Base-by-base conservation (phyloP, 2,888 invertebrate species). In the Rhopalosiphum nymphaeae region DNA sequence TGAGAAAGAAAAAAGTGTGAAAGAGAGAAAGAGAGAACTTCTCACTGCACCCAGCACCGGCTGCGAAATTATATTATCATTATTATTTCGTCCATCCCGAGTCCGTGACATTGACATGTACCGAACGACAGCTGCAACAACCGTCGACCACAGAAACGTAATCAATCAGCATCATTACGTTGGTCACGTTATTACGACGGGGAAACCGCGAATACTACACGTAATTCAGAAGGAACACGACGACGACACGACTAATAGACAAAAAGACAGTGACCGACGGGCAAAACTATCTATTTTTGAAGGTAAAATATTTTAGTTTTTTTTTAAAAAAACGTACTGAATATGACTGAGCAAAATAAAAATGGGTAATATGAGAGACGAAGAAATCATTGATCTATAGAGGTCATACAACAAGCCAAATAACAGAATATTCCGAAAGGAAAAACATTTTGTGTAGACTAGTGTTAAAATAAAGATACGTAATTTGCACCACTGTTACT, bases 61-160 rank as follows among this genome's bases (percentile, higher is more conserved):
- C 86, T 46, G n/a, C 16, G 29, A 86, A 86, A 36, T 88, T 56
- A 53, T 56, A 25, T 85, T 85, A 25, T 56, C 29, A 13, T 57
- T 44, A 49, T 36, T 56, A 21, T 91, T 84, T 85, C 44, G 56
- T 85, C 53, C 16, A 16, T 92, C 13, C 29, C 36, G 36, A 61
- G 46, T 92, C 86, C 86, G 61, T 92, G 86, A 87, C 91, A 92
- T 92, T 92, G 91, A 91, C 91, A 44, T 53, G 42, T 78, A 36
- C 78, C 21, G 25, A 36, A 49, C 46, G 36, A 25, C 25, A 44
- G n/a, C n/a, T 25, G 36, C 25, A 21, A 36, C 21, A 78, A 78
- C 36, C 36, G 36, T 88, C 42, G 84, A 92, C 86, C 91, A 36
- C 91, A 86, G 46, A 46, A 36, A 44, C 16, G 57, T 86, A 86